Conservation (phyloP, 2,888 invertebrate genomes). For the Coecobrya sp. region DNA sequence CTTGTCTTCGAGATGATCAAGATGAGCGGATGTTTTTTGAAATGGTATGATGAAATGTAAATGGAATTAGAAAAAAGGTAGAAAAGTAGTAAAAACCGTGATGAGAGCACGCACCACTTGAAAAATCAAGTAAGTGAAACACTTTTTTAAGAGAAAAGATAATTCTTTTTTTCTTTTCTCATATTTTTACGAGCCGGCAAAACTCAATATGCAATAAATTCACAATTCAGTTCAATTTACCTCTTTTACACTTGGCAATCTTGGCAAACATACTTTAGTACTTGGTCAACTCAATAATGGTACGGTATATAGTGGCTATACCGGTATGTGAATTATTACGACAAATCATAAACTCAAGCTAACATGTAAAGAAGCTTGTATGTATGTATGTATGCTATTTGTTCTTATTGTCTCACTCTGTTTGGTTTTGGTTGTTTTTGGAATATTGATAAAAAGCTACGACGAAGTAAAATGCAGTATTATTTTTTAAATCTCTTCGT, state of each 20-base stretch:
- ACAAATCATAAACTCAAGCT: too few relatives aligned
- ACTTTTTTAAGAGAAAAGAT: constrained; percentile 35
- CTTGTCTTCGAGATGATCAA: constrained; percentile 44
- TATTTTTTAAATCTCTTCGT: constrained; percentile 6
- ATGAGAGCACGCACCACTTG: constrained; percentile 70
- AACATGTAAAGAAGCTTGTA: too few relatives aligned
- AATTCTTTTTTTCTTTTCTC: constrained; percentile 16
- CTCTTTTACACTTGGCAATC: constrained; percentile 1
- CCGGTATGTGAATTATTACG: not conserved
- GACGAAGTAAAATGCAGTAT: constrained; percentile 41
- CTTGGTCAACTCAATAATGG: not conserved
- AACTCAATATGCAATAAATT: constrained; percentile 72
- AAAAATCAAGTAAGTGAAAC: constrained; percentile 15
- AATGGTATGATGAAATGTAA: constrained; percentile 69
- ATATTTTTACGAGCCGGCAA: constrained; percentile 68
- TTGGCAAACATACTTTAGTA: too few relatives aligned
- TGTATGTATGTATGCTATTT: too few relatives aligned
- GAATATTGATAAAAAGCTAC: constrained; percentile 14
- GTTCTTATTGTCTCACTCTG: constrained; percentile 71
- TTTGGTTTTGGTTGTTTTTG: not conserved
- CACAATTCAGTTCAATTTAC: constrained; percentile 10
- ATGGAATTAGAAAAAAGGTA: constrained; percentile 66
- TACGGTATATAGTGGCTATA: not conserved
- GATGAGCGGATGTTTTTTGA: constrained; percentile 29
- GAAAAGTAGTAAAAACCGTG: constrained; percentile 35